These are phyloP conservation scores for Dinoponera quadriceps DNA, from an alignment of 1,140 invertebrate genomes.

Conservation along the genomic window DNA sequence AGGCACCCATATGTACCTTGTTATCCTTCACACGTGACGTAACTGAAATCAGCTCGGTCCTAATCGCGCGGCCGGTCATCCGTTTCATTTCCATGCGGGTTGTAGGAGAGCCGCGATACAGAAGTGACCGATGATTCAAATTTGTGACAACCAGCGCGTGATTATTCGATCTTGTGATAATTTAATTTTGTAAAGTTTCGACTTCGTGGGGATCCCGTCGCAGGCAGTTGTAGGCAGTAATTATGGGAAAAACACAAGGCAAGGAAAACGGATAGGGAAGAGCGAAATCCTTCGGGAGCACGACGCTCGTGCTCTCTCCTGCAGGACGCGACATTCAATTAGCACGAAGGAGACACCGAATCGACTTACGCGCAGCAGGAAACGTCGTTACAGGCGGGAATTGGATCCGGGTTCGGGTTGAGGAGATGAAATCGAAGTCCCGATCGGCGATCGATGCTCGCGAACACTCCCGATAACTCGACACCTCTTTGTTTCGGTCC, in stretches of 20 bases:
- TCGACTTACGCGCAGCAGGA: slow-evolving; percentile 29
- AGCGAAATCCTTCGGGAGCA: not conserved
- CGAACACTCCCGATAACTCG: slow-evolving; percentile 35
- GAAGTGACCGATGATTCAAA: not conserved
- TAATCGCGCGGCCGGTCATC: not conserved
- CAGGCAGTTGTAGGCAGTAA: too few species aligned
- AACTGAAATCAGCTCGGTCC: slow-evolving; percentile 21
- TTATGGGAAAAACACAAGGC: too few species aligned
- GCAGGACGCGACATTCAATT: slow-evolving; percentile 54
- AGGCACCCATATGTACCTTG: slow-evolving; percentile 69
- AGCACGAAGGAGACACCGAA: slow-evolving; percentile 16
- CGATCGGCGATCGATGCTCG: slow-evolving; percentile 39
- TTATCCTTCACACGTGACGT: not conserved
- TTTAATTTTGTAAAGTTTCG: too few species aligned
- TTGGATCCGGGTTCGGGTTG: slow-evolving; percentile 53
- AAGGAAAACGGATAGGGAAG: not conserved
- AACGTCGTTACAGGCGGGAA: slow-evolving; percentile 51
- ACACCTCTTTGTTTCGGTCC: slow-evolving; percentile 4
- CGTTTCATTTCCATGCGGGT: slow-evolving; percentile 40
- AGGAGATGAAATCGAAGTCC: slow-evolving; percentile 55
- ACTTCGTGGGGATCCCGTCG: not conserved
- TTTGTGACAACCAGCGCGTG: too few species aligned
- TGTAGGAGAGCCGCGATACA: not conserved
- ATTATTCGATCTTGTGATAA: too few species aligned
- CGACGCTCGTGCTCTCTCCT: slow-evolving; percentile 36